Conservation (phyloP, 2,113 vertebrate genomes). For the Chitala chitala region DNA sequence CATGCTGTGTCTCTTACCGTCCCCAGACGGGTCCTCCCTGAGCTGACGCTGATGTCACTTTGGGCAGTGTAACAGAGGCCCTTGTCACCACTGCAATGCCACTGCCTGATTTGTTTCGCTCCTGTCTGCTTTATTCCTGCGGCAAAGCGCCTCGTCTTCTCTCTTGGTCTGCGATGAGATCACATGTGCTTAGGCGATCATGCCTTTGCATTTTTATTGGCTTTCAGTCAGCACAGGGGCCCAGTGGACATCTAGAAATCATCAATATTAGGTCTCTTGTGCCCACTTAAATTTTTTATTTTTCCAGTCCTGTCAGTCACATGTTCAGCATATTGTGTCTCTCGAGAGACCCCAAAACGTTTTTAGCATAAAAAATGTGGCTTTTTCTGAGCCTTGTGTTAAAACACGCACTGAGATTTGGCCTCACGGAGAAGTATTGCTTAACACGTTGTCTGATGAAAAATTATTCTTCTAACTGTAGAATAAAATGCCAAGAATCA, state of each 20-base stretch:
- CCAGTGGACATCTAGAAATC: background rate
- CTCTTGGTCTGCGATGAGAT: constrained; percentile 31
- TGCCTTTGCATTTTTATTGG: constrained; percentile 31
- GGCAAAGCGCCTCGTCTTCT: constrained; percentile 14
- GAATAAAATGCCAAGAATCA: too few species aligned
- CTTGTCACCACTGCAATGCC: constrained; percentile 15
- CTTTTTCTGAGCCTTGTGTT: too few species aligned
- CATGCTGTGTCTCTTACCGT: background rate
- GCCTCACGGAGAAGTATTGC: too few species aligned
- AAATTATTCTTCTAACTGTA: too few species aligned
- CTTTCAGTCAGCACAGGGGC: constrained; percentile 19
- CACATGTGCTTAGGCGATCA: constrained; percentile 26
- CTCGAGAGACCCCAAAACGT: background rate
- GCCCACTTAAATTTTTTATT: background rate
- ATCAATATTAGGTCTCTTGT: background rate
- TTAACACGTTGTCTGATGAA: too few species aligned
- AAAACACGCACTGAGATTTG: too few species aligned
- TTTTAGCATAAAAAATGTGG: too few species aligned
- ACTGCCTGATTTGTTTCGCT: constrained; percentile 9
- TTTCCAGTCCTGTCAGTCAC: background rate
- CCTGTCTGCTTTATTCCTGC: constrained; percentile 20
- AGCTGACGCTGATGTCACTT: constrained; percentile 18
- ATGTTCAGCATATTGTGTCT: background rate
- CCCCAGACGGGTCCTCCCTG: background rate
- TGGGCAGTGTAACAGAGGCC: constrained; percentile 6